phyloP scores from a whole-genome alignment of 2,113 vertebrate species.

The Seriola dumerili region DNA sequence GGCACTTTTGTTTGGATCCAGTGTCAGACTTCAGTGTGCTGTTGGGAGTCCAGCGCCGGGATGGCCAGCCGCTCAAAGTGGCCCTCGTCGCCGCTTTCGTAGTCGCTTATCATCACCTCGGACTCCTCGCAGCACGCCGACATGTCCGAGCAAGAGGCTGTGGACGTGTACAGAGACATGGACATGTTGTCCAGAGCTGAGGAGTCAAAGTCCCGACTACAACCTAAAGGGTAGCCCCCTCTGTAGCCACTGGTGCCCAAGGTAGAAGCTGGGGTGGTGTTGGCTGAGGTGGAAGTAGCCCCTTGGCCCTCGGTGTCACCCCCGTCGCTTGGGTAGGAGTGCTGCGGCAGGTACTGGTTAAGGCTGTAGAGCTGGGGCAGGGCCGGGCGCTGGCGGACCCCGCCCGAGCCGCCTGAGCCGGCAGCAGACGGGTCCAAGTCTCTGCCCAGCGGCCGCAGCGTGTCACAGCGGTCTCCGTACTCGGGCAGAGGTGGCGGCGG shows the following conservation, averaged over 20 bases:
- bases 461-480: slow-evolving; percentile 91
- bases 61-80: slow-evolving; percentile 90
- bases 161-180: slow-evolving; percentile 92
- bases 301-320: slow-evolving; percentile 86
- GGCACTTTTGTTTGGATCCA: slow-evolving; percentile 95
- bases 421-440: slow-evolving; percentile 83
- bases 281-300: slow-evolving; percentile 62
- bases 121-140: slow-evolving; percentile 97
- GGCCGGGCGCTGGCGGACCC: slow-evolving; percentile 86
- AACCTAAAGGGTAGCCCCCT: slow-evolving; percentile 88
- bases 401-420: slow-evolving; percentile 82
- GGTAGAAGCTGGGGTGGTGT: slow-evolving; percentile 74
- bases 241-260: slow-evolving; percentile 82
- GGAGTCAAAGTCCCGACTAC: slow-evolving; percentile 88
- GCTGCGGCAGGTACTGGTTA: slow-evolving; percentile 93
- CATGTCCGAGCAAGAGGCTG: slow-evolving; percentile 97
- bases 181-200: slow-evolving; percentile 91
- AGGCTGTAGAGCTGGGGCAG: slow-evolving; percentile 91
- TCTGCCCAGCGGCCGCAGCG: slow-evolving; percentile 88
- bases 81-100: slow-evolving; percentile 94
- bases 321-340: slow-evolving; percentile 89
- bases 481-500: slow-evolving; percentile 91
- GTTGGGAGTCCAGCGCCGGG: slow-evolving; percentile 92
- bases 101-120: slow-evolving; percentile 97
- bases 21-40: slow-evolving; percentile 98